A percentile compares a stretch with the other conserved stretches of the same genome.
Evolutionary conservation across 2,797 vertebrate species (phyloP).

Genomic region (Tarsius wallacei): DNA sequence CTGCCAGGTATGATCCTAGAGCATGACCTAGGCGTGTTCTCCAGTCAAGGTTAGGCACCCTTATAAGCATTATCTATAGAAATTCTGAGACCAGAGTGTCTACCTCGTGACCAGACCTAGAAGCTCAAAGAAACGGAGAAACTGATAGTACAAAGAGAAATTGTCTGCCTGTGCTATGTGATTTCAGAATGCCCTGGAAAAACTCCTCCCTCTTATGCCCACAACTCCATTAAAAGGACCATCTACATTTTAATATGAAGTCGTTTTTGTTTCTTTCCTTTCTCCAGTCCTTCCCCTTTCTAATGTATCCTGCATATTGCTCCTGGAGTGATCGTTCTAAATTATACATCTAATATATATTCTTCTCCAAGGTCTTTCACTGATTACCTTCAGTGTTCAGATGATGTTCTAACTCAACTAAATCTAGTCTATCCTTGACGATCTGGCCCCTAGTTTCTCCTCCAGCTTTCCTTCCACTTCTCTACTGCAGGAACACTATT

Average conservation of each 20-base stretch:
- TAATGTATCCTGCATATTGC: not conserved
- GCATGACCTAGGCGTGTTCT: not conserved
- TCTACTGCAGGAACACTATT: not conserved
- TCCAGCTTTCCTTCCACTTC: not conserved
- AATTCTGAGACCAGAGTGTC: not conserved
- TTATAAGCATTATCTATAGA: not conserved
- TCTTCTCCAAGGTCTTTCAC: not conserved
- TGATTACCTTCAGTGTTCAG: not conserved
- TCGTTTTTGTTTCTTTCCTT: not conserved
- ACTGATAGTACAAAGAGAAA: not conserved
- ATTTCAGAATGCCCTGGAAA: conserved; percentile 4
- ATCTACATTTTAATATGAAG: not conserved
- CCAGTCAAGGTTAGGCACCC: not conserved
- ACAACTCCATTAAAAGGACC: not conserved
- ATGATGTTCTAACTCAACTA: conserved; percentile 7
- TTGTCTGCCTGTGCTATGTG: not conserved
- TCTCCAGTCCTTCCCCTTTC: not conserved
- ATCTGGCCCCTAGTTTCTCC: not conserved
- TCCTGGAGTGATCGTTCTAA: not conserved
- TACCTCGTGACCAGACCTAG: not conserved
- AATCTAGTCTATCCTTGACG: not conserved
- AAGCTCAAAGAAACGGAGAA: not conserved
- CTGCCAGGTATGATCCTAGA: not conserved
- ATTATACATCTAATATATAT: not conserved
- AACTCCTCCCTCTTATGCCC: not conserved